phyloP scores from a whole-genome alignment of 2,797 vertebrate genomes.

The Acipenser ruthenus region DNA sequence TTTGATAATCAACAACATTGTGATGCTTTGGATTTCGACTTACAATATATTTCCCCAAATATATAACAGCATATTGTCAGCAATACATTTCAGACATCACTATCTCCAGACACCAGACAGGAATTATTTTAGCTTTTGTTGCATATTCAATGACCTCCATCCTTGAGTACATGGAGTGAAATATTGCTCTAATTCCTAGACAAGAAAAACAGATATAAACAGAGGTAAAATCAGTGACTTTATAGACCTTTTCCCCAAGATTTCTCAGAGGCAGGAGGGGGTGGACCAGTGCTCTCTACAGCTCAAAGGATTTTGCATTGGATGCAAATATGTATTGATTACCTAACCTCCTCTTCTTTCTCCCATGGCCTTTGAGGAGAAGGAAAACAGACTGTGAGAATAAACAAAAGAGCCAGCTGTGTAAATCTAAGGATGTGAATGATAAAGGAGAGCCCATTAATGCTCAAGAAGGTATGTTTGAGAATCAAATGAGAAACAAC shows the following conservation, averaged over 20 bases:
- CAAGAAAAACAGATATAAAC: background rate
- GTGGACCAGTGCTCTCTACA: conserved; percentile 5
- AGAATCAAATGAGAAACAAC: conserved; percentile 6
- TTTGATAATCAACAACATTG: too few species aligned
- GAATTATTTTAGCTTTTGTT: background rate
- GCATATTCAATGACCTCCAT: background rate
- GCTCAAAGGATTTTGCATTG: background rate
- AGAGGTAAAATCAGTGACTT: background rate
- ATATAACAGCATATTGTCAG: too few species aligned
- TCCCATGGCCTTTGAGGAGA: background rate
- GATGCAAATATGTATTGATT: conserved; percentile 7
- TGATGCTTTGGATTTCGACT: too few species aligned
- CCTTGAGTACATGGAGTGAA: background rate
- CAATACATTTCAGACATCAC: background rate
- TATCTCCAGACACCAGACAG: background rate
- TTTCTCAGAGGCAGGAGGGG: background rate
- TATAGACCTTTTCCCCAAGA: background rate
- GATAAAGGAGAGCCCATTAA: conserved; percentile 4
- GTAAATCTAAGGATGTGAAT: background rate
- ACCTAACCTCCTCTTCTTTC: background rate
- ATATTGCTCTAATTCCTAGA: background rate
- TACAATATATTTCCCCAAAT: too few species aligned
- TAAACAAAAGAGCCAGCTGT: background rate
- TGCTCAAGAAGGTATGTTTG: conserved; percentile 4
- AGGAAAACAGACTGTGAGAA: background rate